These are phyloP conservation scores for Azemiops feae DNA, from an alignment of 2,113 vertebrate genomes.

Conservation along the genomic window DNA sequence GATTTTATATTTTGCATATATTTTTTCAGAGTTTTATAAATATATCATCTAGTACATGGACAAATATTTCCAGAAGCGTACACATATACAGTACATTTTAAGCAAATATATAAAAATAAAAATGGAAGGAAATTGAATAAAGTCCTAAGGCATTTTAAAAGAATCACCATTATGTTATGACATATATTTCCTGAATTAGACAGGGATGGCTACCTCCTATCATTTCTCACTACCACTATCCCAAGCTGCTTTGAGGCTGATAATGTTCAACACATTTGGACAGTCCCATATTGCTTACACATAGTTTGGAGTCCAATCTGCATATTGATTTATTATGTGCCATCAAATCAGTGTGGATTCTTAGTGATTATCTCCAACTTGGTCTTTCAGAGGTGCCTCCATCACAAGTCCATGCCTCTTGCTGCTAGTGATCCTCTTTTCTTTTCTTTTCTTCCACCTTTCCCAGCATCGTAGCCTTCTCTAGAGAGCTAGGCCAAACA, in stretches of 20 bases:
- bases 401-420: not conserved
- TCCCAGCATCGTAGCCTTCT: not conserved
- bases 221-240: not conserved
- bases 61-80: not conserved
- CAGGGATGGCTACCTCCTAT: not conserved
- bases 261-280: not conserved
- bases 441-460: not conserved
- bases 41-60: not conserved
- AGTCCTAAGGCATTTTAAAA: not conserved
- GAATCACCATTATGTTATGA: not conserved
- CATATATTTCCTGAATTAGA: not conserved
- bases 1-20: not conserved
- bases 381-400: not conserved
- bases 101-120: not conserved
- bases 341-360: not conserved
- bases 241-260: not conserved
- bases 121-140: not conserved
- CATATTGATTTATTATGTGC: not conserved
- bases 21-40: not conserved
- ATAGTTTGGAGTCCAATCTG: not conserved
- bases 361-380: not conserved
- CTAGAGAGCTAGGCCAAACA: not conserved
- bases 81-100: not conserved
- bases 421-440: not conserved
- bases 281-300: not conserved